Evolutionary conservation across 1,140 invertebrate species (phyloP).

Genomic region (Drosophila navojoa): DNA sequence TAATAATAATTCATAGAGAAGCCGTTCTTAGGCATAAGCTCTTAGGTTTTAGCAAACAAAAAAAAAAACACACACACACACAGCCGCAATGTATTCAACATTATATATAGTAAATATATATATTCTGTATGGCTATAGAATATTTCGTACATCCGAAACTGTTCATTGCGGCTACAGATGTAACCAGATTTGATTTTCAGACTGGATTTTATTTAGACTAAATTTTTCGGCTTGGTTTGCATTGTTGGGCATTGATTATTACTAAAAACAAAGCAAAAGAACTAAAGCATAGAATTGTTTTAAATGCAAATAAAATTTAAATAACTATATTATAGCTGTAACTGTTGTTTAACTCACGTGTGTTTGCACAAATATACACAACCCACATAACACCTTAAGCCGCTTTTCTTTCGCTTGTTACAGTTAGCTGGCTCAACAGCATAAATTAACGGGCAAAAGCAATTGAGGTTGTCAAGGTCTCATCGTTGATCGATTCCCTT

Average conservation of each 20-base stretch:
- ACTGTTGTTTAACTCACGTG: constrained; percentile 8
- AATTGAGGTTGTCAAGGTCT: constrained; percentile 31
- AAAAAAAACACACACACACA: background rate
- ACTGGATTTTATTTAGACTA: constrained; percentile 66
- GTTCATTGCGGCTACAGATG: constrained; percentile 26
- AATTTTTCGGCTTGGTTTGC: constrained; percentile 63
- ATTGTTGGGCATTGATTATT: constrained; percentile 69
- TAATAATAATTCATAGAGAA: constrained; percentile 12
- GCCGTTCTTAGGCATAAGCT: constrained; percentile 24
- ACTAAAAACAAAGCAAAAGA: constrained; percentile 31
- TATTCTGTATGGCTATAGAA: constrained; percentile 35
- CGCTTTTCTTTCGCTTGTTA: constrained; percentile 17
- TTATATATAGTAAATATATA: constrained; percentile 27
- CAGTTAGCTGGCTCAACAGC: constrained; percentile 6
- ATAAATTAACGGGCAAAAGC: constrained; percentile 9
- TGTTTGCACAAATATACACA: background rate
- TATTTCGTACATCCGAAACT: background rate
- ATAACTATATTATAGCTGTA: constrained; percentile 28
- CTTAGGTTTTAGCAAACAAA: constrained; percentile 9
- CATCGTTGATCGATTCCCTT: constrained; percentile 30
- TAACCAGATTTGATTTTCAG: constrained; percentile 47
- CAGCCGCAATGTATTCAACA: constrained; percentile 27
- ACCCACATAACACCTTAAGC: constrained; percentile 1
- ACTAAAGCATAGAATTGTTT: constrained; percentile 48
- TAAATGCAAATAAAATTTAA: constrained; percentile 52